Percentiles rank a stretch among this genome's conserved stretches.
These are phyloP conservation scores for Hedychridium roseum DNA, from an alignment of 2,888 invertebrate species.

Conservation along the genomic window DNA sequence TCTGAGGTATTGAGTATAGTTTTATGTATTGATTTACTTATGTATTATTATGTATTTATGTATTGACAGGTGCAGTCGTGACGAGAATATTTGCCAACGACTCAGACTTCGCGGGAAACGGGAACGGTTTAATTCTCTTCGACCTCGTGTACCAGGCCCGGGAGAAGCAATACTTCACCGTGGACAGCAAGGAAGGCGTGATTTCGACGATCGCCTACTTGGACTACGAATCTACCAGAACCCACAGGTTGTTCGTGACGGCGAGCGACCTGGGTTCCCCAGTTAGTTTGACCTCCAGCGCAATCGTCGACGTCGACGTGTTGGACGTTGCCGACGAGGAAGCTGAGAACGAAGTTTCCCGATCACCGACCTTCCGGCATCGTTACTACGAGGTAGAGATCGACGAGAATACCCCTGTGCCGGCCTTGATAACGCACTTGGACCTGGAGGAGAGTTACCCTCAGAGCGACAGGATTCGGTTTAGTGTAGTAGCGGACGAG, in stretches of 20 bases:
- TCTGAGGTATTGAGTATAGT: no score
- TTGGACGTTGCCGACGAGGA: slow-evolving; percentile 74
- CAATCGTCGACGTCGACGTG: slow-evolving; percentile 74
- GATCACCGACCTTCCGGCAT: slow-evolving; percentile 68
- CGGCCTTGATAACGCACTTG: slow-evolving; percentile 77
- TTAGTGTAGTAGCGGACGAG: slow-evolving; percentile 71
- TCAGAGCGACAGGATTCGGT: slow-evolving; percentile 70
- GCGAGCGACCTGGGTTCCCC: slow-evolving; percentile 89
- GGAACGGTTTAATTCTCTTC: slow-evolving; percentile 85
- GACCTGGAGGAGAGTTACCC: slow-evolving; percentile 79
- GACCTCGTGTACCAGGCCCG: slow-evolving; percentile 73
- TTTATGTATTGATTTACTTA: no score
- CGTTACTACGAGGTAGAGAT: slow-evolving; percentile 84
- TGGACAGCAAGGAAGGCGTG: slow-evolving; percentile 86
- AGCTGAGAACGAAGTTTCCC: slow-evolving; percentile 62
- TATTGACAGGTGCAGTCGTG: no score
- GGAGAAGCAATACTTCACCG: slow-evolving; percentile 71
- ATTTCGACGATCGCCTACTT: slow-evolving; percentile 78
- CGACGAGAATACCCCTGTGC: slow-evolving; percentile 81
- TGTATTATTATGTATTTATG: no score
- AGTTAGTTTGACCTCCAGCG: slow-evolving; percentile 77
- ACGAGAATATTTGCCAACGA: slow-evolving; percentile 84
- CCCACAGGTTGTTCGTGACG: slow-evolving; percentile 80
- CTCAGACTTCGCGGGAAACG: slow-evolving; percentile 84
- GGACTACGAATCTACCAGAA: slow-evolving; percentile 71